Conservation (phyloP, 2,888 invertebrate genomes). For the Magallana nippona region DNA sequence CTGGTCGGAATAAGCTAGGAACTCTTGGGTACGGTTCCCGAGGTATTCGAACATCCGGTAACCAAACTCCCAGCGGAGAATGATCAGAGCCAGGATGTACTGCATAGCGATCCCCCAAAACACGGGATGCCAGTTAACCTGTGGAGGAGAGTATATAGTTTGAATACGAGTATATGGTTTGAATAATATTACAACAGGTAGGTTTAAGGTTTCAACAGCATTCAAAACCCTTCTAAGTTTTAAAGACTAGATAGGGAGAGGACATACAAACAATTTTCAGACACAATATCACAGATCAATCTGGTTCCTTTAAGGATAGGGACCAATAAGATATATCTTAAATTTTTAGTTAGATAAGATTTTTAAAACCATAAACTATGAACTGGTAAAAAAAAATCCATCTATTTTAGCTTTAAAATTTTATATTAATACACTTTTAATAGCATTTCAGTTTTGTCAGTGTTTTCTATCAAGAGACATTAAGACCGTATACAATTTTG, state of each 20-base stretch:
- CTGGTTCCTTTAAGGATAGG: too few relatives aligned
- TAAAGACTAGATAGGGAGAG: too few relatives aligned
- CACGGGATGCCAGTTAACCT: constrained; percentile 87
- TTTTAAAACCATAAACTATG: too few relatives aligned
- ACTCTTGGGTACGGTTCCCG: constrained; percentile 87
- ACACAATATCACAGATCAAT: too few relatives aligned
- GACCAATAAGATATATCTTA: neutral
- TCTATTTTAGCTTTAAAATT: too few relatives aligned
- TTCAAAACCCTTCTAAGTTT: neutral
- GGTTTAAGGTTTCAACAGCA: neutral
- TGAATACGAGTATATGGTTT: neutral
- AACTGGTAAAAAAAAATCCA: too few relatives aligned
- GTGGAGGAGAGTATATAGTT: neutral
- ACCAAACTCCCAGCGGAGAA: constrained; percentile 74
- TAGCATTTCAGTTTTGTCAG: too few relatives aligned
- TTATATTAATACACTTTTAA: too few relatives aligned
- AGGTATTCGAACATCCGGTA: constrained; percentile 86
- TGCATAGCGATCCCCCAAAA: constrained; percentile 90
- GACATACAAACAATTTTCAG: too few relatives aligned
- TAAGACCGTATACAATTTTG: too few relatives aligned
- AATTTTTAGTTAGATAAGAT: too few relatives aligned
- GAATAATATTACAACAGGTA: neutral
- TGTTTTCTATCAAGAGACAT: too few relatives aligned
- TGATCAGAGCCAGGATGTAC: constrained; percentile 84
- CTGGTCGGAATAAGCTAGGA: constrained; percentile 88